A percentile compares a stretch with the other conserved stretches of the same genome.
These are phyloP conservation scores for Molanna angustata DNA, from an alignment of 2,888 invertebrate species.

Conservation along the genomic window DNA sequence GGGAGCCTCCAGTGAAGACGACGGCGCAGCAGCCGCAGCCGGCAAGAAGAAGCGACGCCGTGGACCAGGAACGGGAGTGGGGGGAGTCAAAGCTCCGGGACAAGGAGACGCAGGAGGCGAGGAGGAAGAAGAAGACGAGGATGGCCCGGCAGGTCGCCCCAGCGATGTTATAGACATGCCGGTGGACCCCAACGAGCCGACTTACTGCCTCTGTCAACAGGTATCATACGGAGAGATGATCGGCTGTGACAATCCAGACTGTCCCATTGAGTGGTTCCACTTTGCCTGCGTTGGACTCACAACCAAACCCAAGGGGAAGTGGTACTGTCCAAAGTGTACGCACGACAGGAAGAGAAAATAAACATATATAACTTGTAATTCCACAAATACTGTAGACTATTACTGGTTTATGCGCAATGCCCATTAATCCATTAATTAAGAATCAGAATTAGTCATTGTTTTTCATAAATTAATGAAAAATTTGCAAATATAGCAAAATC, in stretches of 20 bases:
- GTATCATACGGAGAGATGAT: slow-evolving; percentile 95
- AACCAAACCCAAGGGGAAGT: slow-evolving; percentile 87
- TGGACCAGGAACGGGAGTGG: slow-evolving; percentile 13
- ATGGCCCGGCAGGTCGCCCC: slow-evolving; percentile 75
- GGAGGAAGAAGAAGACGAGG: slow-evolving; percentile 43
- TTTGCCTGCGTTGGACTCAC: slow-evolving; percentile 86
- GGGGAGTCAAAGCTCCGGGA: slow-evolving; percentile 13
- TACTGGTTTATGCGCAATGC: too few species aligned
- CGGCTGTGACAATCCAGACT: slow-evolving; percentile 86
- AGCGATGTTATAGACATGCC: slow-evolving; percentile 90
- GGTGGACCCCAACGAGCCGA: slow-evolving; percentile 93
- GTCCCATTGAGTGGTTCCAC: slow-evolving; percentile 91
- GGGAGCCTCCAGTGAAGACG: slow-evolving; percentile 36
- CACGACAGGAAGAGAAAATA: slow-evolving; percentile 65
- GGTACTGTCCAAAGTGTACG: slow-evolving; percentile 82
- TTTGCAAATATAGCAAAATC: too few species aligned
- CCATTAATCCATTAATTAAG: too few species aligned
- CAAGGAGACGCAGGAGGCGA: too few species aligned
- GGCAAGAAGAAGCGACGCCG: slow-evolving; percentile 37
- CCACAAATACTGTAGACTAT: too few species aligned
- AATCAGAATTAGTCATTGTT: too few species aligned
- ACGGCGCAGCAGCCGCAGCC: slow-evolving; percentile 40
- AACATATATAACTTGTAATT: too few species aligned
- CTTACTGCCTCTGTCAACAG: slow-evolving; percentile 89
- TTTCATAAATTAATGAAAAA: too few species aligned